Evolutionary conservation across 2,113 vertebrate species (phyloP), one percentile per base, ranked within the genome.

Genomic region (Mystacornis crossleyi): DNA sequence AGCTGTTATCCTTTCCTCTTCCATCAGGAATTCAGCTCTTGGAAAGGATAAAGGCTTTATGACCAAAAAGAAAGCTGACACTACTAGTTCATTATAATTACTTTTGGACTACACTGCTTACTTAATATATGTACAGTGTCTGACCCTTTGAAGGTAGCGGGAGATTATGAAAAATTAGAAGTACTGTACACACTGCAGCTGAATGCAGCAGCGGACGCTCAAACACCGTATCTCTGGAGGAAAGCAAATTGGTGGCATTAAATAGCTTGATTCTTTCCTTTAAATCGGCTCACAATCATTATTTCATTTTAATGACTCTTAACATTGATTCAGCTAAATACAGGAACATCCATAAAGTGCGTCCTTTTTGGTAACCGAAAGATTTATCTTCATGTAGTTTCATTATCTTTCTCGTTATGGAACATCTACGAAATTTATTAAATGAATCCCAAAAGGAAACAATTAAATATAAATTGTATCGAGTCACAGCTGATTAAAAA

Each of bases 41-140:
- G 96, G 95, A 84, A 96, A 97, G 95, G 91, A 97, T 97, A 97
- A 97, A 97, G 97, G 87, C 97, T 96, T 97, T 96, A 97, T 96
- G 97, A 95, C 96, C 84, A 96, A 95, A 97, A 97, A 98, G 93
- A 97, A 98, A 97, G 96, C 98, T 97, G 97, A 97, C 97, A 96
- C 96, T 95, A 96, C 96, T 97, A 98, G 98, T 98, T 98, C 97
- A 97, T 98, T 97, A 98, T 97, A 97, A 97, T 98, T 97, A 97
- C 91, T 98, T 98, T 97, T 96, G 97, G 96, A 89, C 96, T 97
- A 95, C 93, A 34, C 80, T 96, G 79, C 95, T 96, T 94, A 77
- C 89, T 97, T 98, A 97, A 98, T 96, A 93, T 97, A 95, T 89
- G 73, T 94, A 89, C 81, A 61, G 38, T 48, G 69, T 95, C 81